Evolutionary conservation across 2,797 vertebrate genomes (phyloP).

Genomic region (Okamejei kenojei): DNA sequence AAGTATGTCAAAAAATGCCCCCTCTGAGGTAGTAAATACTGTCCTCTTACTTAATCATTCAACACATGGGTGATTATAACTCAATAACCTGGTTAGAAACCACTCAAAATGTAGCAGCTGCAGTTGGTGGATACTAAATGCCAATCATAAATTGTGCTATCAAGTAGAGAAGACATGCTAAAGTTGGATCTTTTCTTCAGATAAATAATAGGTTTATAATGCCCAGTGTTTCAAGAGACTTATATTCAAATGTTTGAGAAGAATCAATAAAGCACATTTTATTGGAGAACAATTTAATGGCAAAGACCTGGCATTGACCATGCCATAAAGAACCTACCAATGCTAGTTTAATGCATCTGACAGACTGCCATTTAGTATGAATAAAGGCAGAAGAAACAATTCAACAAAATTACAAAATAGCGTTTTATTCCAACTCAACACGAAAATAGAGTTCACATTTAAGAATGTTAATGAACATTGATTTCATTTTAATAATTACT

Average conservation of each 20-base stretch:
- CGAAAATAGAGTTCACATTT: neutral
- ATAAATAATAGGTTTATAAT: conserved; percentile 67
- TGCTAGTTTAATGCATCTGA: conserved; percentile 55
- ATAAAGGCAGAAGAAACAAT: conserved; percentile 55
- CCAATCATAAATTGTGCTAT: conserved; percentile 57
- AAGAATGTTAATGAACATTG: neutral
- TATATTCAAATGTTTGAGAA: conserved; percentile 57
- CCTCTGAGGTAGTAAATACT: conserved; percentile 39
- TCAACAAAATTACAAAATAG: conserved; percentile 49
- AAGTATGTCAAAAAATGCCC: conserved; percentile 43
- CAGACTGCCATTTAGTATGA: conserved; percentile 46
- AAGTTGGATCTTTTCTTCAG: conserved; percentile 57
- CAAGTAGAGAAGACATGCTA: conserved; percentile 60
- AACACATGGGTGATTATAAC: conserved; percentile 50
- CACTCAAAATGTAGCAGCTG: conserved; percentile 53
- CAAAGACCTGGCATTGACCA: conserved; percentile 51
- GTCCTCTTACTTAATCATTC: conserved; percentile 45
- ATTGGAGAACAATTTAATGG: conserved; percentile 66
- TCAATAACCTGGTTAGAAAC: conserved; percentile 54
- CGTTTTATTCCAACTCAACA: conserved; percentile 45
- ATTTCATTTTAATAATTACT: neutral
- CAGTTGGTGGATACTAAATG: conserved; percentile 50
- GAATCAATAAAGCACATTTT: conserved; percentile 68
- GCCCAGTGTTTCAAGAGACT: conserved; percentile 61
- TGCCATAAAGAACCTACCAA: conserved; percentile 54